Base-by-base conservation (phyloP, 2,113 vertebrate species). In the Tragelaphus strepsiceros region DNA sequence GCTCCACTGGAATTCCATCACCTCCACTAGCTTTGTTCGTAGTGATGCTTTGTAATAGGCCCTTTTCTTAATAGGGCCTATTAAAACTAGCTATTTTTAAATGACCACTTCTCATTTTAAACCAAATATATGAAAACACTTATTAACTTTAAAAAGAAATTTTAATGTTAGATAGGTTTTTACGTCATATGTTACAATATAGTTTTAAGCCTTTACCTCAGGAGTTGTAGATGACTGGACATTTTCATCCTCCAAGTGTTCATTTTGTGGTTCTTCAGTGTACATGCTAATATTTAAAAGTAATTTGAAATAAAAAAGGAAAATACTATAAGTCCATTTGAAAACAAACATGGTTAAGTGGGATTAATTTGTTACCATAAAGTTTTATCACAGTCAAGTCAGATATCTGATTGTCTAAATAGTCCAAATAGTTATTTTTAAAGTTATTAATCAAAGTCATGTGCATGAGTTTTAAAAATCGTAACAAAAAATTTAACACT, bases 151-250 rank as follows among this genome's bases (percentile, higher is more conserved):
- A 87, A 14, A 97, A 94, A 90, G 32, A 84, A 53, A 92, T 26
- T 96, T 82, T 67, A 94, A 51, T 14, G 54, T 92, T 10, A 74
- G 28, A 53, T 53, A 74, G 3, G 88, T 67, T 59, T 97, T 94
- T 64, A 96, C n/a, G 24, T 61, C 24, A 62, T 67, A 81, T 64
- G 62, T 64, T 94, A 96, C 46, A 90, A 16, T 43, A 49, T 14
- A 95, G 24, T 51, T 87, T 96, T 74, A 80, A 32, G 32, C 64
- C 93, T 96, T 98, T 92, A 97, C 97, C 98, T 97, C 46, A 96
- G 39, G 1, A 95, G 2, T 2, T 97, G n/a, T 3, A 96, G 95
- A 26, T 86, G 87, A 21, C 71, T 62, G 67, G 22, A 12, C n/a
- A 30, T 28, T 53, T 85, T 39, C 30, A 56, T 90, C 26, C 51